Conservation (phyloP, 2,113 vertebrate species). For the Ochotona princeps region DNA sequence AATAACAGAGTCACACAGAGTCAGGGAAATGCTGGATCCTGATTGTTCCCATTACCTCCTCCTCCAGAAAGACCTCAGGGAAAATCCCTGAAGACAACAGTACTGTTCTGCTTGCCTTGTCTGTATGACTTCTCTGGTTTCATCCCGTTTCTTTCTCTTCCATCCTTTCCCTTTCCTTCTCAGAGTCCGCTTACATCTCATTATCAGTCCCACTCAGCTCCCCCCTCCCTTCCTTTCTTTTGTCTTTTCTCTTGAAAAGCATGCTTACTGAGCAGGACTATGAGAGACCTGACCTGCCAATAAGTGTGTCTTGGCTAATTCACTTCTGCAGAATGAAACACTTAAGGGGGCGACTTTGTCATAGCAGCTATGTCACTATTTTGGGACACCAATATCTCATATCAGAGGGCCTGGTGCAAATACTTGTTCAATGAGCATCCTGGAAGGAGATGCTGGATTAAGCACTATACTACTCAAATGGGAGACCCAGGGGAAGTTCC, state of each 20-base stretch:
- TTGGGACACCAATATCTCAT: too few species aligned
- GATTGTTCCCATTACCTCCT: too few species aligned
- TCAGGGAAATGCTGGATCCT: background rate
- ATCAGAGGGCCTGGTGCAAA: too few species aligned
- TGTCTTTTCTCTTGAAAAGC: background rate
- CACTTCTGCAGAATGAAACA: background rate
- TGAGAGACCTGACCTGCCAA: background rate
- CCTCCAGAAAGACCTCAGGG: background rate
- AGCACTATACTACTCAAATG: too few species aligned
- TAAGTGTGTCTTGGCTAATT: background rate
- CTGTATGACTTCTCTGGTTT: fast-evolving
- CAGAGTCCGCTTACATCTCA: background rate
- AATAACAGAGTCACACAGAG: background rate
- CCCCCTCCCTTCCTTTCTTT: background rate
- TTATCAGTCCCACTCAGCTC: background rate
- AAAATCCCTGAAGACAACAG: background rate
- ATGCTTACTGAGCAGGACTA: background rate
- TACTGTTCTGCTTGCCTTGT: too few species aligned
- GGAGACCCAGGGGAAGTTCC: too few species aligned
- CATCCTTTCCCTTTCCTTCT: background rate
- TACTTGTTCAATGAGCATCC: too few species aligned
- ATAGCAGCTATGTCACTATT: too few species aligned
- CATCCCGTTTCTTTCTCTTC: background rate
- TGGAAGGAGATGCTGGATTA: too few species aligned
- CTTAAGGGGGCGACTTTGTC: too few species aligned